Base-by-base conservation (phyloP, 1,140 invertebrate genomes). In the Ctenoplectra terminalis region DNA sequence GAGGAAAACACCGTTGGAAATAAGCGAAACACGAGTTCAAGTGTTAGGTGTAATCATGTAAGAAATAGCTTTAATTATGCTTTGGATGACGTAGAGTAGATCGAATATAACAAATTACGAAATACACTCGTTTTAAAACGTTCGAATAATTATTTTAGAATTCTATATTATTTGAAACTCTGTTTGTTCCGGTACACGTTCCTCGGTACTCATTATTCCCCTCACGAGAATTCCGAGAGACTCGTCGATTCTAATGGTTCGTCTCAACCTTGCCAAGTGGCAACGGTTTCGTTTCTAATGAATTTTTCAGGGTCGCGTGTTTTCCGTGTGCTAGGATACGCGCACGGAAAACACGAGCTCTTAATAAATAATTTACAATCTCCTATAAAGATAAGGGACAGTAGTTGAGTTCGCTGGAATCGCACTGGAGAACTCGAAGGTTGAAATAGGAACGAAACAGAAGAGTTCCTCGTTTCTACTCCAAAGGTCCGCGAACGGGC, bases 211-310 rank as follows among this genome's bases (percentile, higher is more conserved):
- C 0, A 31, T 54, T 34, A 73, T 73, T 73, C 54, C 17, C 7
- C 9, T 73, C 71, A 46, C 54, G 40, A n/a, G 11, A n/a, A n/a
- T 46, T 58, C 54, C 56, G 7, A 20, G 54, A 73, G n/a, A 9
- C 37, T 60, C 26, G 17, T 72, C 31, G 15, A 61, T 83, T 29
- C 29, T 15, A 34, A 29, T 70, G 63, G 29, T 31, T 29, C 6
- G 7, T 63, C 37, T 31, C 13, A 8, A 43, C 54, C 17, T 67
- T 60, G 23, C 23, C 31, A 75, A 37, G n/a, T 17, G 63, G n/a
- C 64, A 52, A 54, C 37, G 23, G 46, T 26, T 70, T 58, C 54
- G 40, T 71, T 78, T 78, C 54, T 78, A 78, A 71, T 78, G 66
- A 69, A 70, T 78, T 17, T 34, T 40, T 48, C 76, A 64, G 34